Percentiles rank a stretch among this genome's conserved stretches.
These are phyloP conservation scores for Mechanitis mazaeus DNA, from an alignment of 2,888 invertebrate genomes.

Conservation along the genomic window DNA sequence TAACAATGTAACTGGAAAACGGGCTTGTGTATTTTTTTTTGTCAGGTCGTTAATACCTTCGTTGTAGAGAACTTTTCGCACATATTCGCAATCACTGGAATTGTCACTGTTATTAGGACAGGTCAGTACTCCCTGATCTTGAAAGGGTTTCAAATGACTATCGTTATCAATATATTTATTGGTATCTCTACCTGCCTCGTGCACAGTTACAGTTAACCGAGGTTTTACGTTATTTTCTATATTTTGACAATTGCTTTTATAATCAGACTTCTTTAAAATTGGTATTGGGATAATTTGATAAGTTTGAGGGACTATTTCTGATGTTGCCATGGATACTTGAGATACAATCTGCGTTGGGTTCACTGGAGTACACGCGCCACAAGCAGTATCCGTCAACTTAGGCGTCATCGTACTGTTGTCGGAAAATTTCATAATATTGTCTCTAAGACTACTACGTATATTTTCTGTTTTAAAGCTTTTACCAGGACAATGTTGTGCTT, in stretches of 20 bases:
- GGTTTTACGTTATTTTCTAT: conserved; percentile 9
- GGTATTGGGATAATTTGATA: conserved; percentile 18
- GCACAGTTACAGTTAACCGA: conserved; percentile 12
- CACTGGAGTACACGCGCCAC: conserved; percentile 32
- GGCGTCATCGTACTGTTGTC: conserved; percentile 55
- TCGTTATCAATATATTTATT: conserved; percentile 21
- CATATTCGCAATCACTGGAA: conserved; percentile 11
- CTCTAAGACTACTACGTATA: conserved; percentile 32
- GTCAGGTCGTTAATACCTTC: conserved; percentile 52
- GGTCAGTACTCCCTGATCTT: conserved; percentile 1
- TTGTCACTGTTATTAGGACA: conserved; percentile 16
- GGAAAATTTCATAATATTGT: conserved; percentile 49
- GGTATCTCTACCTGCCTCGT: conserved; percentile 34
- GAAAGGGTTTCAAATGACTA: conserved; percentile 15
- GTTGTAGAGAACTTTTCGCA: conserved; percentile 48
- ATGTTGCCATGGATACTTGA: conserved; percentile 30
- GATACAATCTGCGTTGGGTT: conserved; percentile 28
- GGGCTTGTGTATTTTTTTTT: conserved; percentile 16
- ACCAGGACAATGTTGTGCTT: conserved; percentile 33
- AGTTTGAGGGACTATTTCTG: conserved; percentile 26
- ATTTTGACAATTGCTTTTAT: conserved; percentile 1
- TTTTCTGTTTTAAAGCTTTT: conserved; percentile 18
- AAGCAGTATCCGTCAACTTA: conserved; percentile 42
- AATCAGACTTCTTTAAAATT: conserved; percentile 21
- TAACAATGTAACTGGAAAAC: no score